Evolutionary conservation across 2,797 vertebrate species (phyloP).

Genomic region (Acanthornis magna): DNA sequence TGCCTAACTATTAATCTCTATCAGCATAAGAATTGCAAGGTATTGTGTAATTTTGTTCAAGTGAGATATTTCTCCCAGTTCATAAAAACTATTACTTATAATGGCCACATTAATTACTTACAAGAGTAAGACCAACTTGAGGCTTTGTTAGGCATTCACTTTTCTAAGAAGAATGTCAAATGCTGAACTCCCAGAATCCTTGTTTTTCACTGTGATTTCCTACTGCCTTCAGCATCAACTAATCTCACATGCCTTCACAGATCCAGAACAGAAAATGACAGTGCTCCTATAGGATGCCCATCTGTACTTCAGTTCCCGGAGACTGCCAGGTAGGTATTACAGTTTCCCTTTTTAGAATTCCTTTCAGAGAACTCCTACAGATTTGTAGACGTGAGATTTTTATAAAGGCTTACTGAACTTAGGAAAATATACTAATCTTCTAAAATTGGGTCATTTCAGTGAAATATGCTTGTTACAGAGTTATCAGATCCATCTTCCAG

Average conservation of each 20-base stretch:
- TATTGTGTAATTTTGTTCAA: not conserved
- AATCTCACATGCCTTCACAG: not conserved
- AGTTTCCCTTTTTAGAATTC: not conserved
- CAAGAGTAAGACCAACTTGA: not conserved
- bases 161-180: not conserved
- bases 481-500: slow-evolving; percentile 41
- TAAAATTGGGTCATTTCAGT: slow-evolving; percentile 49
- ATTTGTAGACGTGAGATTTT: not conserved
- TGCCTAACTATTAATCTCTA: not conserved
- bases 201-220: not conserved
- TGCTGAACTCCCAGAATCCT: not conserved
- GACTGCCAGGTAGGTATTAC: not conserved
- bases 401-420: slow-evolving; percentile 25
- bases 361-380: not conserved
- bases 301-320: not conserved
- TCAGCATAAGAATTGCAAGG: not conserved
- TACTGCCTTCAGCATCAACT: not conserved
- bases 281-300: not conserved
- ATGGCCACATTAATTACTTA: not conserved
- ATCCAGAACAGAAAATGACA: not conserved
- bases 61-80: not conserved
- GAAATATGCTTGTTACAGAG: slow-evolving; percentile 29
- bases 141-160: not conserved
- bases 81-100: not conserved
- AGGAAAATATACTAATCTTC: slow-evolving; percentile 49